Evolutionary conservation across 2,113 vertebrate genomes (phyloP).

Genomic region (Ictidomys tridecemlineatus): DNA sequence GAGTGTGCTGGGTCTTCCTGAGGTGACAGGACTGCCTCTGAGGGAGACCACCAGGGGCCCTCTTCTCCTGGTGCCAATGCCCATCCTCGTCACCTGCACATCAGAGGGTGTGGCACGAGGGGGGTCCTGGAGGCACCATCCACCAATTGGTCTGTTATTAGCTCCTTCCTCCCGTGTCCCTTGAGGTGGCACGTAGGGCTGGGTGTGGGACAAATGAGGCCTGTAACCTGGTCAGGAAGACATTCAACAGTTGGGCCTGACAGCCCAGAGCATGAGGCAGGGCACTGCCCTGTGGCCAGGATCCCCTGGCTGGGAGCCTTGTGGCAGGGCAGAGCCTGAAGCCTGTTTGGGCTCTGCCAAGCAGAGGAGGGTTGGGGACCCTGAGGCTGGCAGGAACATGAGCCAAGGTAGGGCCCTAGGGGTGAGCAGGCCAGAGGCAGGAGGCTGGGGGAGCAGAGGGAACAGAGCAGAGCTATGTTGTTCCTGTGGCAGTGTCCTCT

Average conservation of each 20-base stretch:
- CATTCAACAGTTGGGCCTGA: rapidly evolving
- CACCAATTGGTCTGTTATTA: background rate
- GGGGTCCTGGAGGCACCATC: background rate
- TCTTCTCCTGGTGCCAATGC: background rate
- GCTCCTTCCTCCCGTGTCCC: background rate
- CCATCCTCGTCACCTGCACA: rapidly evolving
- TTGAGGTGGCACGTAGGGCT: no score
- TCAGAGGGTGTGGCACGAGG: background rate
- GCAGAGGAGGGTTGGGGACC: no score
- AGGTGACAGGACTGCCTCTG: background rate
- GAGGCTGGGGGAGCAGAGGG: no score
- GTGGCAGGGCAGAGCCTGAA: rapidly evolving
- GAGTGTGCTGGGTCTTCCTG: background rate
- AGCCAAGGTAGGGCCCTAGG: no score
- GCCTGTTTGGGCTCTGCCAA: no score
- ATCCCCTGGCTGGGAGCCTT: no score
- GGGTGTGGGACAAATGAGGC: background rate
- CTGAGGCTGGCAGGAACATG: no score
- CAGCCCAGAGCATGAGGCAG: rapidly evolving
- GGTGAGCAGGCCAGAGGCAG: no score
- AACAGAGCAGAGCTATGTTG: no score
- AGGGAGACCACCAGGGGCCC: background rate
- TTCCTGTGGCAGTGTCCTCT: no score
- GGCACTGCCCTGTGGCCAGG: background rate
- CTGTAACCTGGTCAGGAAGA: background rate